Evolutionary conservation across 2,888 invertebrate genomes (phyloP).

Genomic region (Tenthredo amoena): DNA sequence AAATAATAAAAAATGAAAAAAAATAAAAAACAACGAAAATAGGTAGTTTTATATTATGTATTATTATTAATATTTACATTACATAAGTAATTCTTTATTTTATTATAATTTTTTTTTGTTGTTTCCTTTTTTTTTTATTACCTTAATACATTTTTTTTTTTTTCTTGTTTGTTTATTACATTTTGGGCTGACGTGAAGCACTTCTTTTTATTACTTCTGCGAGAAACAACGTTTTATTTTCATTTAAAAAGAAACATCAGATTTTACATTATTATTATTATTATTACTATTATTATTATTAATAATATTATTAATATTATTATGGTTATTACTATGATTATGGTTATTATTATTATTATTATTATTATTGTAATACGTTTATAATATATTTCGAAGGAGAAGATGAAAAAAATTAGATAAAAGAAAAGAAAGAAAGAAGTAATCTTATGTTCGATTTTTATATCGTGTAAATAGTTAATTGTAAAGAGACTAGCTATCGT

Average conservation of each 20-base stretch:
- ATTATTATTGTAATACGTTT: slow-evolving; percentile 58
- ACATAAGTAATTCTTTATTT: slow-evolving; percentile 38
- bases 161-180: slow-evolving; percentile 55
- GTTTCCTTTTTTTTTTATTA: neutral
- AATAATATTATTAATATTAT: slow-evolving; percentile 50
- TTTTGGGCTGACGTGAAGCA: neutral
- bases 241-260: slow-evolving; percentile 9
- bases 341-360: slow-evolving; percentile 50
- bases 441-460: slow-evolving; percentile 57
- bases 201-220: neutral
- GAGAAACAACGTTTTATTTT: slow-evolving; percentile 8
- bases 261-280: slow-evolving; percentile 41
- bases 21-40: slow-evolving; percentile 43
- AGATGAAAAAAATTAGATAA: neutral
- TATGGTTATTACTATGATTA: neutral
- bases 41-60: slow-evolving; percentile 59
- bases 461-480: slow-evolving; percentile 57
- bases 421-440: slow-evolving; percentile 29
- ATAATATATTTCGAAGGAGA: slow-evolving; percentile 58
- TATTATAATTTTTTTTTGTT: slow-evolving; percentile 8
- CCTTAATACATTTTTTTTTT: slow-evolving; percentile 56
- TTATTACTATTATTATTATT: slow-evolving; percentile 3
- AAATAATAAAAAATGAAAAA: slow-evolving; percentile 21
- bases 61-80: slow-evolving; percentile 60
- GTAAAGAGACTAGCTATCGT: slow-evolving; percentile 53